phyloP scores from a whole-genome alignment of 2,797 vertebrate species.

The Siniperca undulata region DNA sequence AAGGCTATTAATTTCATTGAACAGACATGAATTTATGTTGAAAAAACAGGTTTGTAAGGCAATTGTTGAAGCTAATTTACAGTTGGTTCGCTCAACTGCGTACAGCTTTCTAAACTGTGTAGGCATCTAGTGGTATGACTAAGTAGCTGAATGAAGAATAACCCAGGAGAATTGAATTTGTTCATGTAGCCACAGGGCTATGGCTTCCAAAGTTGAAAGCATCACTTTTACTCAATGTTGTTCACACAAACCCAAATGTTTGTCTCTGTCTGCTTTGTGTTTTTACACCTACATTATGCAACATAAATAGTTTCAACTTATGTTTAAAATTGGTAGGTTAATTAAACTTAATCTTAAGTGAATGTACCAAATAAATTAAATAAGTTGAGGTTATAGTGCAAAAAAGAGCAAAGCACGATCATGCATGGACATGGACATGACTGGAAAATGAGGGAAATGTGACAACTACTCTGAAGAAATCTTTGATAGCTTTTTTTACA shows the following conservation, averaged over 20 bases:
- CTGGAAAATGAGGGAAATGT: constrained; percentile 57
- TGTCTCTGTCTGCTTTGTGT: constrained; percentile 52
- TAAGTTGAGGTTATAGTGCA: constrained; percentile 90
- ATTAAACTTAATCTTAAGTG: constrained; percentile 47
- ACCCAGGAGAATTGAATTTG: constrained; percentile 53
- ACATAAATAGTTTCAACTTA: constrained; percentile 42
- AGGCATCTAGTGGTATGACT: constrained; percentile 81
- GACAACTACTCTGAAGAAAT: constrained; percentile 59
- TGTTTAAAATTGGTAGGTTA: constrained; percentile 34
- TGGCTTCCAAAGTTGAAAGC: constrained; percentile 50
- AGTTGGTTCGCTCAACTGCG: constrained; percentile 70
- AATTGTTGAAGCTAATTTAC: constrained; percentile 80
- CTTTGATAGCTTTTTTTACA: constrained; percentile 64
- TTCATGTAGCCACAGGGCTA: constrained; percentile 53
- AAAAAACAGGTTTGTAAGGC: constrained; percentile 82
- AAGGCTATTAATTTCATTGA: constrained; percentile 70
- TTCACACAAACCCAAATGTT: constrained; percentile 34
- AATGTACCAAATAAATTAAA: constrained; percentile 81
- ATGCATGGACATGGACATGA: constrained; percentile 78
- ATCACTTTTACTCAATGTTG: constrained; percentile 44
- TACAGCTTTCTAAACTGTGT: constrained; percentile 75
- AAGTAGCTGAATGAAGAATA: constrained; percentile 69
- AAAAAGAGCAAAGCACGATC: constrained; percentile 87
- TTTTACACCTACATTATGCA: constrained; percentile 40
- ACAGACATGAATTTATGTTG: constrained; percentile 69